Evolutionary conservation across 2,113 vertebrate species (phyloP), one percentile per base, ranked within the genome.

Genomic region (Alligator mississippiensis): DNA sequence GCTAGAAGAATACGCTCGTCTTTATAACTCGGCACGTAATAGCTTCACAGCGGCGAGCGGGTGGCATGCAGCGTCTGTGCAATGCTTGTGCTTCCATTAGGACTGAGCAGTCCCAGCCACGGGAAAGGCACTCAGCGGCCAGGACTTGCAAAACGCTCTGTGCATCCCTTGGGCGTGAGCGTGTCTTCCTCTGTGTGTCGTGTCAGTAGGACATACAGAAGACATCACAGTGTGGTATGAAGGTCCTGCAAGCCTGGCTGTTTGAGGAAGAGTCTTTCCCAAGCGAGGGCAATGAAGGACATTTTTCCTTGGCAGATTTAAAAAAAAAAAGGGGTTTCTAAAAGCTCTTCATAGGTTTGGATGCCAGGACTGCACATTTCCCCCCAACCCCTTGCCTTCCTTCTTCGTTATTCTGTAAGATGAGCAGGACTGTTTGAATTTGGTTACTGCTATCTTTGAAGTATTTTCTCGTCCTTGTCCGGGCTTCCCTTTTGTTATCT

Each of bases 221-320:
- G 21, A 91, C 12, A 24, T 63, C 57, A 54, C 19, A 22, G 84
- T 70, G 80, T 80, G 21, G 2, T 13, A 27, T 5, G 5, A 16
- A 25, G 1, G 18, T 88, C 91, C 90, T 93, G 91, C 18, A 89
- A 47, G 87, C 80, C 60, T 79, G 38, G 63, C 80, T 90, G 63
- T 94, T 93, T 0, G 0, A 81, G 79, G 58, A 82, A 60, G 24
- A 70, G 61, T 59, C 84, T 94, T 81, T 68, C 84, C 78, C 82
- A 24, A 91, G 91, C 82, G 82, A 85, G 93, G 91, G 91, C 91
- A 94, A 87, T 94, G 96, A 93, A 94, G 95, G 92, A 93, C 94
- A 94, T 62, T 84, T 94, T 92, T 93, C 80, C 87, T 18, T 87
- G 90, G 88, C 95, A 96, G 90, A 91, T 87, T 94, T 90, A 90